phyloP scores from a whole-genome alignment of 1,140 invertebrate species.

The Goniozus legneri region DNA sequence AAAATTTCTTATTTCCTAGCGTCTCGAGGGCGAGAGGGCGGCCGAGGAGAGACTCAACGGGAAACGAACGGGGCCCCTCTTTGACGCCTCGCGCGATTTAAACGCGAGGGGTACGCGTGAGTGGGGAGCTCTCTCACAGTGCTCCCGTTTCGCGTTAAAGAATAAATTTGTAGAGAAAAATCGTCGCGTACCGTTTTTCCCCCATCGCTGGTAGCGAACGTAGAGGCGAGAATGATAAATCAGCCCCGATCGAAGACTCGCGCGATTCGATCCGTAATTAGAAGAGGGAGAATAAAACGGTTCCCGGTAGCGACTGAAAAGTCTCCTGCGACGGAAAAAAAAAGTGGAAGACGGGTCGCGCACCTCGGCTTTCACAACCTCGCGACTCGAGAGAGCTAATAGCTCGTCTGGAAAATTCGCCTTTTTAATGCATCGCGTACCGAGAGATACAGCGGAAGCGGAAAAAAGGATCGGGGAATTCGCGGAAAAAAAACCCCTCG shows the following conservation, averaged over 20 bases:
- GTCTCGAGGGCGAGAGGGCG: slow-evolving; percentile 23
- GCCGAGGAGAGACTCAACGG: slow-evolving; percentile 12
- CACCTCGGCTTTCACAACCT: slow-evolving; percentile 34
- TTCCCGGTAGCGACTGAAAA: no score
- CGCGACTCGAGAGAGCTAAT: slow-evolving; percentile 35
- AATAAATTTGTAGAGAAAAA: no score
- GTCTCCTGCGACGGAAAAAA: no score
- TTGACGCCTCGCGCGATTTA: no score
- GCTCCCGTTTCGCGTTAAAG: not conserved
- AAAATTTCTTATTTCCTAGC: slow-evolving; percentile 53
- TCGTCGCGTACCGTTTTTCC: no score
- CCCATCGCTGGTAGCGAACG: no score
- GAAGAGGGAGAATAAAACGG: no score
- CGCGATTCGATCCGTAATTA: no score
- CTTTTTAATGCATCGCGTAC: slow-evolving; percentile 7
- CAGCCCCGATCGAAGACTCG: no score
- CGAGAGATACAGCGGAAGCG: not conserved
- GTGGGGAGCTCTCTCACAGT: not conserved
- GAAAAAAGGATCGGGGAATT: slow-evolving; percentile 11
- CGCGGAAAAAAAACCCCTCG: slow-evolving; percentile 10
- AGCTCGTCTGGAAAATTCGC: slow-evolving; percentile 45
- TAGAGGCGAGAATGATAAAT: no score
- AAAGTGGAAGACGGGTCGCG: slow-evolving; percentile 11
- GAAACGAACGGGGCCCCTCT: not conserved
- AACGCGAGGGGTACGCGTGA: not conserved